phyloP scores from a whole-genome alignment of 2,888 invertebrate species.

The Drosophila anomalata region DNA sequence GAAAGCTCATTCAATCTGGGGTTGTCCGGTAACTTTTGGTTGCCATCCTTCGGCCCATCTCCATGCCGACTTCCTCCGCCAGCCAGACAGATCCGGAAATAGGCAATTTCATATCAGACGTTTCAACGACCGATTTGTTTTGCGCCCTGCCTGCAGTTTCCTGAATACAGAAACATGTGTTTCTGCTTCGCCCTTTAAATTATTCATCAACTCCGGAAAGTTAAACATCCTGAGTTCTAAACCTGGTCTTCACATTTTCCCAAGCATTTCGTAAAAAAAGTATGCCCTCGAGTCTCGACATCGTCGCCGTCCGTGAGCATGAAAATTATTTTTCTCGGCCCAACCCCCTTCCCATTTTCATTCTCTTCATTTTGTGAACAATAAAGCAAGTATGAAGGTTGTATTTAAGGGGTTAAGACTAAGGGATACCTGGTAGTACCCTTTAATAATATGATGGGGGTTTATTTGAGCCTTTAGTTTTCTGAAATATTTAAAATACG shows the following conservation, averaged over 20 bases:
- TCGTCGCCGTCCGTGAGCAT: conserved; percentile 62
- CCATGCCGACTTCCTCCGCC: conserved; percentile 27
- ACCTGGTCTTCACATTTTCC: conserved; percentile 56
- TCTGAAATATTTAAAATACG: no score
- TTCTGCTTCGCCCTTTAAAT: conserved; percentile 50
- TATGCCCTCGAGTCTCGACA: conserved; percentile 72
- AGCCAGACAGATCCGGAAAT: conserved; percentile 70
- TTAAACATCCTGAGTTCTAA: conserved; percentile 33
- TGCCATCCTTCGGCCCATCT: conserved; percentile 1
- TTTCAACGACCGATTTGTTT: conserved; percentile 36
- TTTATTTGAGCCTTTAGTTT: no score
- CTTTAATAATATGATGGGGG: no score
- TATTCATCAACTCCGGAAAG: conserved; percentile 57
- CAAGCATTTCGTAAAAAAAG: conserved; percentile 68
- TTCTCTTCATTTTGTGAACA: conserved; percentile 7
- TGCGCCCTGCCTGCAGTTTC: neutral
- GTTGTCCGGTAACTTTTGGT: conserved; percentile 20
- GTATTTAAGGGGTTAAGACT: neutral
- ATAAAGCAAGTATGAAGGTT: conserved; percentile 1
- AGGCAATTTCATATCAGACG: conserved; percentile 62
- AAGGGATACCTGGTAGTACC: neutral
- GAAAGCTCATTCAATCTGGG: conserved; percentile 24
- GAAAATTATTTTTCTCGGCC: conserved; percentile 63
- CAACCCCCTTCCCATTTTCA: neutral
- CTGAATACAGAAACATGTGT: conserved; percentile 25